These are phyloP conservation scores for Cheilosia soror DNA, from an alignment of 2,888 invertebrate genomes.

Conservation along the genomic window DNA sequence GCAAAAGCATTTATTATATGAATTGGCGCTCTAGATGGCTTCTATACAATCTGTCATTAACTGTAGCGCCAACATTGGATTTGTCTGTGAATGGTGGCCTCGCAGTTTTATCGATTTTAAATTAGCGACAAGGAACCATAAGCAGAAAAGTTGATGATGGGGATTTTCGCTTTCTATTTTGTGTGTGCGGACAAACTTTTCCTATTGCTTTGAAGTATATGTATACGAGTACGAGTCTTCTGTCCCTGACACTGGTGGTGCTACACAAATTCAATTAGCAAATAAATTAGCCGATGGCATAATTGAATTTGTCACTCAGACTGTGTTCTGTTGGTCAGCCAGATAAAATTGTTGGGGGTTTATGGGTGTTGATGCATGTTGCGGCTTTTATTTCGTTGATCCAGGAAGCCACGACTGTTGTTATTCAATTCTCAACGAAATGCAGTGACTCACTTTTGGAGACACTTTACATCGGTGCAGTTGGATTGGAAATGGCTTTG, in stretches of 20 bases:
- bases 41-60: neutral
- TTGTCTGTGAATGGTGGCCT: conserved; percentile 3
- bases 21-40: neutral
- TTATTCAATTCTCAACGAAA: conserved; percentile 1
- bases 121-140: conserved; percentile 20
- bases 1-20: neutral
- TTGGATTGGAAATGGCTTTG: too few species aligned
- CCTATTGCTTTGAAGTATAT: neutral
- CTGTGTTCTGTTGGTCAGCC: conserved; percentile 16
- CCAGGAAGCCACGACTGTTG: neutral
- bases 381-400: neutral
- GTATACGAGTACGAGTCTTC: neutral
- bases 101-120: conserved; percentile 30
- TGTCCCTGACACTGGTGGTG: conserved; percentile 48
- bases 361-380: neutral
- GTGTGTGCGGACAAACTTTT: neutral
- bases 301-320: conserved; percentile 66
- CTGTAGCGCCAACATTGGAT: conserved; percentile 2
- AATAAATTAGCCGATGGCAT: conserved; percentile 46
- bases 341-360: neutral
- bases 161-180: conserved; percentile 6
- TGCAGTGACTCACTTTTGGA: neutral
- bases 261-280: conserved; percentile 64
- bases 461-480: too few species aligned
- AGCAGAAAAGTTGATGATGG: conserved; percentile 48